A percentile compares a stretch with the other conserved stretches of the same genome.
These are phyloP conservation scores for Cremastobaeus sp. DNA, from an alignment of 2,888 invertebrate species.

Conservation along the genomic window DNA sequence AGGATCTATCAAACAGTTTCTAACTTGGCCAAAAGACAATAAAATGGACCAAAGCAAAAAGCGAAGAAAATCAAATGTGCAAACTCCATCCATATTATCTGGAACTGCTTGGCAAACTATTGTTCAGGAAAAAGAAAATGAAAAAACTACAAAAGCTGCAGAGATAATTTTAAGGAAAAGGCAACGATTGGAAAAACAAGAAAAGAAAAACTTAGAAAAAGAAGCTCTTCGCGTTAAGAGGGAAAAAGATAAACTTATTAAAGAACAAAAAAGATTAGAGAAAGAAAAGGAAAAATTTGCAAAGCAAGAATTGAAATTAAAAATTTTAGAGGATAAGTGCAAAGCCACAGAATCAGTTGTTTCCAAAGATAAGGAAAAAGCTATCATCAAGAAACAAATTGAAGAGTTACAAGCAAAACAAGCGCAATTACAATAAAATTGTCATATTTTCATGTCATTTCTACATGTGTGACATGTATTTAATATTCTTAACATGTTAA, in stretches of 20 bases:
- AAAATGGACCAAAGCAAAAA: not conserved
- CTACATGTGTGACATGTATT: too few species aligned
- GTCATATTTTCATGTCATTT: too few species aligned
- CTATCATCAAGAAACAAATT: not conserved
- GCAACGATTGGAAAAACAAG: conserved; percentile 1
- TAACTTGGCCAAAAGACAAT: conserved; percentile 1
- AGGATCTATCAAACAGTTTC: not conserved
- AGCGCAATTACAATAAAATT: too few species aligned
- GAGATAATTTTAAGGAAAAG: conserved; percentile 4
- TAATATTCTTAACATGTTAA: too few species aligned
- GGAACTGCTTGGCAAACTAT: conserved; percentile 12
- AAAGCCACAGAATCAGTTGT: not conserved
- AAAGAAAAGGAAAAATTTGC: not conserved
- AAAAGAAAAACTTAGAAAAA: conserved; percentile 34
- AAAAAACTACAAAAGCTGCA: conserved; percentile 5
- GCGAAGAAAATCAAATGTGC: not conserved
- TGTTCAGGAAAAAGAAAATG: conserved; percentile 11
- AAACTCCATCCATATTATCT: conserved; percentile 7
- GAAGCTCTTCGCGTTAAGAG: conserved; percentile 1
- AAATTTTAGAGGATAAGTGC: not conserved
- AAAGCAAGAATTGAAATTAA: not conserved
- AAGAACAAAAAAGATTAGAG: not conserved
- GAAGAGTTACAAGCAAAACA: not conserved
- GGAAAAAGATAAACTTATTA: not conserved
- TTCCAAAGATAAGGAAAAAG: not conserved